Evolutionary conservation across 2,888 invertebrate species (phyloP), one percentile per base, ranked within the genome.

Genomic region (Beris morrisii): DNA sequence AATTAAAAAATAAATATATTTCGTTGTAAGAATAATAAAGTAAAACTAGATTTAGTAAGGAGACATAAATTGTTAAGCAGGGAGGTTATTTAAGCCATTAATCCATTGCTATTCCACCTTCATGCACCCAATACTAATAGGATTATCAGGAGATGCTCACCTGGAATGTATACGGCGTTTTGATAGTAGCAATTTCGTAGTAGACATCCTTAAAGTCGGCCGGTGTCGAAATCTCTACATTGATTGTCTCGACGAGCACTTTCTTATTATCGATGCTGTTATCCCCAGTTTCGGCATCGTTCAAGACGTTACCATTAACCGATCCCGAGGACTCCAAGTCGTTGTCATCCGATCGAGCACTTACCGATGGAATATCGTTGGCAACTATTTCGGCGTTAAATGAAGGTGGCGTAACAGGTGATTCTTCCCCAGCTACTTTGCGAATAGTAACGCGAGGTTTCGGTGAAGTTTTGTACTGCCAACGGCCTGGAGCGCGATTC

Each of bases 401-500:
- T 28, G 76, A 73, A 53, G 76, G 77, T 66, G 76, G 73, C 46
- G 73, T 74, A n/a, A 66, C 64, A 4, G 73, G 82, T 70, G 79
- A 77, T 30, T 82, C 82, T 66, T 85, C 85, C 65, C 84, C 84
- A 70, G 83, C 83, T 73, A 86, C 85, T 76, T 91, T 90, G 63
- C 91, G 84, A 71, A 93, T 93, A 58, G 87, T 87, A 7, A 94
- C 88, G 77, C 92, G 86, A 4, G 94, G 93, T 78, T 93, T 94
- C 0, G 93, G 89, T 30, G 93, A 91, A 9, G 93, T 92, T 81
- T 93, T 93, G 79, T 93, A 94, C 73, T 93, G 92, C 94, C 94
- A 94, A 72, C 94, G 87, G 63, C 93, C 93, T 56, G 90, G 91
- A 12, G 92, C 85, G 54, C 93, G 84, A 75, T 92, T 91, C 52